Base-by-base conservation (phyloP, 2,888 invertebrate species). In the Drosophila niveifrons region DNA sequence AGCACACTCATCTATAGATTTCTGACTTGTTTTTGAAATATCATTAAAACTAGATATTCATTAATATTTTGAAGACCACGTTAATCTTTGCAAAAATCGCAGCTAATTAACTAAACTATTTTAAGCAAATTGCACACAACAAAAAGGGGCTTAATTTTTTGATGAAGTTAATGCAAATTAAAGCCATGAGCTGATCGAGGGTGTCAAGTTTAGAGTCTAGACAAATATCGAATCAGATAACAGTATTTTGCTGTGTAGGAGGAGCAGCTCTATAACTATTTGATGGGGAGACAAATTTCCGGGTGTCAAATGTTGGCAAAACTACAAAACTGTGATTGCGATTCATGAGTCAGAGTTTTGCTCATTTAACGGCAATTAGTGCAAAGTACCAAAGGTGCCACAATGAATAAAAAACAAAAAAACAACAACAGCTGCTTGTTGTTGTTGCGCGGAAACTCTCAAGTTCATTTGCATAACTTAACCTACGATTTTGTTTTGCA, bases 381-480 rank as follows among this genome's bases (percentile, higher is more conserved):
- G 44, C 18, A 18, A 44, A 44, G 41, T 18, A 50, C 31, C 47
- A 55, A 48, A 43, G 65, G 48, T 44, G 39, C 47, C 31, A 57
- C 46, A 56, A 23, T 8, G 52, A 50, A 50, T 34, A 55, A 4
- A 18, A 18, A 18, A 3, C 2, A 17, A 17, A 58, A 59, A 15
- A 48, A 36, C 17, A 28, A 28, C 13, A 13, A 34, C 15, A 43
- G 17, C 29, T 36, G 18, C 36, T 67, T 36, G 34, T 36, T 36
- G 34, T 36, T 23, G 23, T 23, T 23, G 34, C 34, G 34, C 34
- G 34, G 11, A 11, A 36, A 36, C 36, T 11, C 36, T 11, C 69
- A 51, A 70, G 62, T 75, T 53, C 51, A 76, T 80, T 78, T 88
- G 79, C 89, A 78, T 79, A 88, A 75, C 67, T 78, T 80, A 80